Conservation (phyloP, 2,888 invertebrate genomes). For the Tenthredo distinguenda region DNA sequence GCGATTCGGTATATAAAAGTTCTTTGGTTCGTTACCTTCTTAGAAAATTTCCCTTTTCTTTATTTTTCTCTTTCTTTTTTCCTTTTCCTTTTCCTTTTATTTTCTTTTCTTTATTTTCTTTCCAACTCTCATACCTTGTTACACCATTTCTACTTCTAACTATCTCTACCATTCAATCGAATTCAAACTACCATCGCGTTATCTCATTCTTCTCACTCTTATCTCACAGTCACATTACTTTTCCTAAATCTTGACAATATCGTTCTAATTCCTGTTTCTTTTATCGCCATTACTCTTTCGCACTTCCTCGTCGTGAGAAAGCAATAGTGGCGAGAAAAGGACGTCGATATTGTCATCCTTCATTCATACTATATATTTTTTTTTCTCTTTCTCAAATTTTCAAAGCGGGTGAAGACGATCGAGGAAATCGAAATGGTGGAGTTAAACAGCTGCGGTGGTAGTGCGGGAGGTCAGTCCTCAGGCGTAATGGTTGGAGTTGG, state of each 20-base stretch:
- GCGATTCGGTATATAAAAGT: slow-evolving; percentile 10
- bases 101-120: background rate
- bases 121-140: background rate
- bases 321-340: background rate
- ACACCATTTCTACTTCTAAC: background rate
- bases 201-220: background rate
- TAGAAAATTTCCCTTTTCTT: slow-evolving; percentile 17
- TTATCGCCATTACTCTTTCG: too few species aligned
- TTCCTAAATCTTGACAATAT: too few species aligned
- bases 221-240: too few species aligned
- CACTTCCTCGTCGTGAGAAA: background rate
- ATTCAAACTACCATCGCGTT: background rate
- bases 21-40: slow-evolving; percentile 41
- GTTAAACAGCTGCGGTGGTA: slow-evolving; percentile 70
- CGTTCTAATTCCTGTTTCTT: too few species aligned
- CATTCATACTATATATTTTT: background rate
- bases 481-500: slow-evolving; percentile 58
- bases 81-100: background rate
- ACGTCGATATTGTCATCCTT: background rate
- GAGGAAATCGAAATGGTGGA: slow-evolving; percentile 78
- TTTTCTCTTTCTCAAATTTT: background rate
- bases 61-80: slow-evolving; percentile 25
- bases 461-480: slow-evolving; percentile 62
- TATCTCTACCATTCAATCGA: background rate
- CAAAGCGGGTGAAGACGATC: slow-evolving; percentile 62